These are phyloP conservation scores for Drosophila sordidula DNA, from an alignment of 2,888 invertebrate genomes.

Conservation along the genomic window DNA sequence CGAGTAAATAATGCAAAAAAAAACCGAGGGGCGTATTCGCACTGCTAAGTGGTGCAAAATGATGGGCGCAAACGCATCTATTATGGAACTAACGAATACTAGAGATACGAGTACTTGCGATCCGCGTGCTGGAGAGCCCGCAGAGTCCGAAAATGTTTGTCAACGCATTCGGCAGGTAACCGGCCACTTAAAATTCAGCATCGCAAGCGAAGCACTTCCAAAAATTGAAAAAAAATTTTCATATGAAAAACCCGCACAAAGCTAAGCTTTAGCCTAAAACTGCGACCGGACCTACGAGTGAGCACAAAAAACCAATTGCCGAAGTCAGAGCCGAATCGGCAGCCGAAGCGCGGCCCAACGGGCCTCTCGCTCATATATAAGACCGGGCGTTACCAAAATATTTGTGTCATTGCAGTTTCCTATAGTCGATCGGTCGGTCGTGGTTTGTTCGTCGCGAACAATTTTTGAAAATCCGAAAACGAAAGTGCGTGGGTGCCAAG, in stretches of 20 bases:
- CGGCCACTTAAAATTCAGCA: slow-evolving; percentile 71
- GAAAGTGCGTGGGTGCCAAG: slow-evolving; percentile 70
- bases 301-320: slow-evolving; percentile 7
- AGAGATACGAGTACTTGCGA: slow-evolving; percentile 15
- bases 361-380: slow-evolving; percentile 77
- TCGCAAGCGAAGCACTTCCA: slow-evolving; percentile 39
- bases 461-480: slow-evolving; percentile 46
- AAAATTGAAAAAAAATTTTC: slow-evolving; percentile 38
- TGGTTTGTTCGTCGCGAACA: slow-evolving; percentile 28
- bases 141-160: slow-evolving; percentile 41
- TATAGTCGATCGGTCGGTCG: slow-evolving; percentile 64
- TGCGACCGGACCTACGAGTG: neutral
- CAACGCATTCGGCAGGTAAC: slow-evolving; percentile 43
- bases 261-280: slow-evolving; percentile 5
- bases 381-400: slow-evolving; percentile 77
- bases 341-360: slow-evolving; percentile 15
- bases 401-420: slow-evolving; percentile 82
- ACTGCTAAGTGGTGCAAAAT: slow-evolving; percentile 57
- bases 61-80: slow-evolving; percentile 35
- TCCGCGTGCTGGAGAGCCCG: slow-evolving; percentile 11
- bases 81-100: slow-evolving; percentile 22
- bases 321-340: neutral
- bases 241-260: slow-evolving; percentile 44
- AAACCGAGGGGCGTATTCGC: slow-evolving; percentile 38
- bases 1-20: slow-evolving; percentile 15